Percentiles rank a stretch among this genome's conserved stretches.
Conservation (phyloP, 2,113 vertebrate species). For the Onychorhynchus coronatus region DNA sequence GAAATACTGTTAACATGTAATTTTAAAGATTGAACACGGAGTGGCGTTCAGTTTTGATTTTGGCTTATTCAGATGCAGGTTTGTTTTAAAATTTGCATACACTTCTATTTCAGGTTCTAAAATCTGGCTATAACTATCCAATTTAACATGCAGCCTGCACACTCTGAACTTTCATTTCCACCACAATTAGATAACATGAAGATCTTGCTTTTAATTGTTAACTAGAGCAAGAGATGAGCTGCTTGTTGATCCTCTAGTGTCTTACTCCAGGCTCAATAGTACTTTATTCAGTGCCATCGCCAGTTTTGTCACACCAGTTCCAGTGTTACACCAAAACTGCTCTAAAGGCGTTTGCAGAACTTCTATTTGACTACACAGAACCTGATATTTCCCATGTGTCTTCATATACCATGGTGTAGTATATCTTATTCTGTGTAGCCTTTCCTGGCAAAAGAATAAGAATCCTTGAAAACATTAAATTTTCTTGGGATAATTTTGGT, state of each 20-base stretch:
- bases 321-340: not conserved
- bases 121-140: not conserved
- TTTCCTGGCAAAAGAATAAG: not conserved
- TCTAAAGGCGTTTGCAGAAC: not conserved
- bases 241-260: not conserved
- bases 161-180: not conserved
- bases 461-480: not conserved
- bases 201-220: not conserved
- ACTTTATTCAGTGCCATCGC: not conserved
- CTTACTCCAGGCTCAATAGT: not conserved
- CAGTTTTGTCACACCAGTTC: not conserved
- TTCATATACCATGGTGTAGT: not conserved
- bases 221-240: not conserved
- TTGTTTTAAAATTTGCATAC: not conserved
- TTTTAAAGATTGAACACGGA: not conserved
- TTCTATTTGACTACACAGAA: not conserved
- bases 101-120: not conserved
- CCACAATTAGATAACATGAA: not conserved
- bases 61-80: not conserved
- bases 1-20: not conserved
- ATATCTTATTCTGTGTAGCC: not conserved
- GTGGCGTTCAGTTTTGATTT: not conserved
- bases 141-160: not conserved
- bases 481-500: not conserved
- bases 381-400: not conserved